Base-by-base conservation (phyloP, 2,113 vertebrate genomes). In the Electrona antarctica region DNA sequence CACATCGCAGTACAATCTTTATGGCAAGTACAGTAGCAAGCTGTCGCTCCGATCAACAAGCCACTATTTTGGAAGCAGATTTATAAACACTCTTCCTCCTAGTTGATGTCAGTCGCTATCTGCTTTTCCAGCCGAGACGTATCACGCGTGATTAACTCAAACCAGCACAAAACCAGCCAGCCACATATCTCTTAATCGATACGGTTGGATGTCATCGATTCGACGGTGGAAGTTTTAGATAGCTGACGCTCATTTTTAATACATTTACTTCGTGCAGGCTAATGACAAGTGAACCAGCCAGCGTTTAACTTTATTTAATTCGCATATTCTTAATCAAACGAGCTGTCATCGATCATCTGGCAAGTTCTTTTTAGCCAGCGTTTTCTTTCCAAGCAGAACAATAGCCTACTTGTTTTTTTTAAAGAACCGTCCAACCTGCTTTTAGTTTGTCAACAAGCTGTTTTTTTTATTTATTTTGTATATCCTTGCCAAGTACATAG, bases 61-160 rank as follows among this genome's bases (percentile, higher is more conserved):
- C 79, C 83, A 76, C 71, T 83, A 73, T 87, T 88, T 85, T 84
- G 74, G 82, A 85, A 74, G 87, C 86, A 84, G 80, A 87, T 84
- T 83, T 81, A 88, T 73, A 79, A 92, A 87, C 85, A 88, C 76
- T 71, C 64, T 79, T 79, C 67, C 13, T 74, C 69, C 33, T 41
- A 28, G 54, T 81, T 77, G 67, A 81, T 82, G 67, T 85, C 79
- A 85, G 83, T 79, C 59, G 82, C n/a, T 82, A 62, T 77, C 77
- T 78, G 78, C 69, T 55, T 64, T 74, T 78, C 60, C 83, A 85
- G 75, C 73, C 50, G 50, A 83, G 79, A 77, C 77, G n/a, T 61
- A 7, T 80, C 58, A 72, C 59, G 73, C 63, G 67, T 68, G 73
- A 71, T 14, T 58, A 68, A 68, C 77, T 75, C 33, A 73, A 86